Percentiles rank a stretch among this genome's conserved stretches.
Conservation (phyloP, 2,113 vertebrate genomes). For the Macrotis lagotis region DNA sequence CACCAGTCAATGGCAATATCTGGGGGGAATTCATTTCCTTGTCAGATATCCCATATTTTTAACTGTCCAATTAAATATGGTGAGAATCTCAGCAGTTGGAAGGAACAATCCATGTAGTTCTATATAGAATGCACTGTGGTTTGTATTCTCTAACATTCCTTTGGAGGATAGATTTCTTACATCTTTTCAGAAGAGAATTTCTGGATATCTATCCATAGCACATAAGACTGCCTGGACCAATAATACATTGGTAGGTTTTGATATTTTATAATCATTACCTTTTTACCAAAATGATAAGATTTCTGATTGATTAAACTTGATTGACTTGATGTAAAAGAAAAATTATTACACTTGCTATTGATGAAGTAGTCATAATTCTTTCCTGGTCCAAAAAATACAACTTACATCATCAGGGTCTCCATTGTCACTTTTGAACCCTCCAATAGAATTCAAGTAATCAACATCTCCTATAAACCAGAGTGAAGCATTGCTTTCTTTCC, state of each 20-base stretch:
- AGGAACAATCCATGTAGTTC: conserved; percentile 95
- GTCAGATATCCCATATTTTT: conserved; percentile 96
- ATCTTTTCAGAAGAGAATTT: conserved; percentile 96
- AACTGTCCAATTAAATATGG: conserved; percentile 98
- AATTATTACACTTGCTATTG: conserved; percentile 91
- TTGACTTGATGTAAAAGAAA: conserved; percentile 91
- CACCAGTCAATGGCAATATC: conserved; percentile 92
- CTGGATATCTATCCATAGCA: conserved; percentile 91
- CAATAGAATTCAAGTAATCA: conserved; percentile 80
- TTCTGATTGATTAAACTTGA: conserved; percentile 89
- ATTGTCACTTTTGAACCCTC: conserved; percentile 90
- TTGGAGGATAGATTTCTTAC: conserved; percentile 91
- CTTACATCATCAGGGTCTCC: conserved; percentile 91
- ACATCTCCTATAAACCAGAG: conserved; percentile 90
- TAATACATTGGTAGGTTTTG: conserved; percentile 87
- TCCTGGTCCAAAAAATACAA: conserved; percentile 98
- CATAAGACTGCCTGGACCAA: conserved; percentile 71
- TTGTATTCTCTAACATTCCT: conserved; percentile 92
- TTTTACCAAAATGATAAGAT: conserved; percentile 76
- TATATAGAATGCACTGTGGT: conserved; percentile 96
- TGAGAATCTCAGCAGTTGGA: conserved; percentile 94
- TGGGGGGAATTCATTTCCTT: conserved; percentile 93
- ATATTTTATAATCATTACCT: neutral
- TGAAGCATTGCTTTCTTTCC: conserved; percentile 92
- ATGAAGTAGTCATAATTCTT: conserved; percentile 93